phyloP scores from a whole-genome alignment of 2,888 invertebrate species.

The Tenodera sinensis region DNA sequence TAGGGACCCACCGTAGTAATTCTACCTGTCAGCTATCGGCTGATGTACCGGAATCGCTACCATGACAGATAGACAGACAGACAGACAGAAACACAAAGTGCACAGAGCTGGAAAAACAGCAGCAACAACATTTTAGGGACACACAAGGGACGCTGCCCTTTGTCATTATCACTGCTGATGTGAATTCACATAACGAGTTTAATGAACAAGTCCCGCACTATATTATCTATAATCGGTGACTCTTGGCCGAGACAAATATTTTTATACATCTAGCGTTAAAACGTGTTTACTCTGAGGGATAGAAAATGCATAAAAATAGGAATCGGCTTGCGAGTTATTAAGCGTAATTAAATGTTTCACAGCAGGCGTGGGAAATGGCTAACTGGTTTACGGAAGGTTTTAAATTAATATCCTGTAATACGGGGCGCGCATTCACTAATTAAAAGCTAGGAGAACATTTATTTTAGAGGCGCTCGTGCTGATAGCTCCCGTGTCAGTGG shows the following conservation, averaged over 20 bases:
- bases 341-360: background rate
- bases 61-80: no score
- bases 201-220: no score
- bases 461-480: background rate
- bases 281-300: background rate
- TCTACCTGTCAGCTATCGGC: no score
- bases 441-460: background rate
- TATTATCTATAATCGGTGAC: no score
- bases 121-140: no score
- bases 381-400: background rate
- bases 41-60: no score
- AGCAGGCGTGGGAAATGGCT: background rate
- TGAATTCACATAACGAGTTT: no score
- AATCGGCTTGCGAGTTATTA: background rate
- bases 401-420: background rate
- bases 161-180: no score
- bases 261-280: background rate
- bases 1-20: no score
- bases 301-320: background rate
- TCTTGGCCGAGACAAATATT: background rate
- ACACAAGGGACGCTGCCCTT: no score
- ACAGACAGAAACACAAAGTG: no score
- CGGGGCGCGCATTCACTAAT: background rate
- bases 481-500: background rate
- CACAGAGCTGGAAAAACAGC: no score